Base-by-base conservation (phyloP, 2,888 invertebrate species). In the Protophormia terraenovae region DNA sequence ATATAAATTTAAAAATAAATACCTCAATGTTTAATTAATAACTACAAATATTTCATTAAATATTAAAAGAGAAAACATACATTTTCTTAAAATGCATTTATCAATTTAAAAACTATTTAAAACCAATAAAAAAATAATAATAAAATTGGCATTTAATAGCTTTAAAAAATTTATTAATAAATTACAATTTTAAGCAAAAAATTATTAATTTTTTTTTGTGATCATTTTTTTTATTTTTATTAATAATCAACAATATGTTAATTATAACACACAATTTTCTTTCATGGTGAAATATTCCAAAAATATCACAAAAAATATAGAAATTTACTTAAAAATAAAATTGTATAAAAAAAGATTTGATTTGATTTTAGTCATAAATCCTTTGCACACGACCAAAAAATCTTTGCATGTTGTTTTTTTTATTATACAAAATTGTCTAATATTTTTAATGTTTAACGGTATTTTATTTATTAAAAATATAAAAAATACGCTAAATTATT, bases 331-430 rank as follows among this genome's bases (percentile, higher is more conserved):
- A 19, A 29, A 19, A 58, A 7, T 8, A 47, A 22, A 60, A 73
- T n/a, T n/a, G n/a, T n/a, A n/a, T n/a, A 50, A 38, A 62, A 60
- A 55, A 29, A 60, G 16, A 62, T 62, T 78, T 58, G 16, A 47
- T 78, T 24, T 69, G 35, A 29, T 62, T 71, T 53, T 45, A 24
- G 69, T 53, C 66, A 72, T 75, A 86, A 83, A 83, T 75, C 71
- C 75, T 79, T 83, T 83, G 83, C 85, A 83, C 85, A 82, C 83
- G 83, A 86, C 83, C 78, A 62, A 73, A 73, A 73, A 22, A 35
- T 32, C n/a, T 35, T 24, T 41, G 12, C n/a, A 14, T 64, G 62
- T 10, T 19, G 16, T 14, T 1, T 12, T 45, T 45, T 45, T 5
- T 50, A n/a, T n/a, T n/a, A n/a, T n/a, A n/a, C n/a, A n/a, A n/a